Conservation (phyloP, 1,140 invertebrate genomes). For the Kradibia gibbosae region DNA sequence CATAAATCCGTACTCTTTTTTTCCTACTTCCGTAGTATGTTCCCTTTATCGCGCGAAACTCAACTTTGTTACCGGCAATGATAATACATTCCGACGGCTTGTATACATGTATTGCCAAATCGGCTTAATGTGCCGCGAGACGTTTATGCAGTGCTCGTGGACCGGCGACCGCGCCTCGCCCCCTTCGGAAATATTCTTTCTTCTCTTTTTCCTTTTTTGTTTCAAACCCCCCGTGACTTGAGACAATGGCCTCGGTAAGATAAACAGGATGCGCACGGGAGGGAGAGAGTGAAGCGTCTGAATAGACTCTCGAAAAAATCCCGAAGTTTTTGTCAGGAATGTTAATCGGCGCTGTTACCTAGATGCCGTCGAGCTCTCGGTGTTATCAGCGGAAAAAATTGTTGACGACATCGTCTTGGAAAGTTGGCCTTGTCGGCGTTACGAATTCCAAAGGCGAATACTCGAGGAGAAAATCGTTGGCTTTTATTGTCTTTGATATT, state of each 20-base stretch:
- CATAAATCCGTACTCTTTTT: neutral
- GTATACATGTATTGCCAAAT: slow-evolving; percentile 22
- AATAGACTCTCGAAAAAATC: neutral
- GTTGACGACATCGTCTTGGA: too few species aligned
- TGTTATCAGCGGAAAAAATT: neutral
- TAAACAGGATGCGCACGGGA: neutral
- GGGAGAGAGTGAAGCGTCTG: neutral
- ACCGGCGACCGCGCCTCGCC: neutral
- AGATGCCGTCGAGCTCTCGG: neutral
- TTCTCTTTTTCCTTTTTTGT: neutral
- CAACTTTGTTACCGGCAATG: slow-evolving; percentile 25
- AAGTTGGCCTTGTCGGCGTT: neutral
- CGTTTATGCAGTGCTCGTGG: neutral
- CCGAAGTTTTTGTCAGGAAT: neutral
- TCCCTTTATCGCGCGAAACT: slow-evolving; percentile 17
- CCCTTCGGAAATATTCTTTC: neutral
- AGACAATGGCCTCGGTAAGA: neutral
- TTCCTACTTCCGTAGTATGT: too few species aligned
- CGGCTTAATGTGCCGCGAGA: slow-evolving; percentile 44
- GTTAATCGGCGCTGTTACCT: neutral
- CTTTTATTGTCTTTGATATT: too few species aligned
- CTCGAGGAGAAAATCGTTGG: too few species aligned
- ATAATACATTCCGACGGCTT: slow-evolving; percentile 32
- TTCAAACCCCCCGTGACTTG: too few species aligned
- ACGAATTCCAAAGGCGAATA: too few species aligned